Conservation (phyloP, 2,888 invertebrate genomes). For the Hydrotaea diabolus region DNA sequence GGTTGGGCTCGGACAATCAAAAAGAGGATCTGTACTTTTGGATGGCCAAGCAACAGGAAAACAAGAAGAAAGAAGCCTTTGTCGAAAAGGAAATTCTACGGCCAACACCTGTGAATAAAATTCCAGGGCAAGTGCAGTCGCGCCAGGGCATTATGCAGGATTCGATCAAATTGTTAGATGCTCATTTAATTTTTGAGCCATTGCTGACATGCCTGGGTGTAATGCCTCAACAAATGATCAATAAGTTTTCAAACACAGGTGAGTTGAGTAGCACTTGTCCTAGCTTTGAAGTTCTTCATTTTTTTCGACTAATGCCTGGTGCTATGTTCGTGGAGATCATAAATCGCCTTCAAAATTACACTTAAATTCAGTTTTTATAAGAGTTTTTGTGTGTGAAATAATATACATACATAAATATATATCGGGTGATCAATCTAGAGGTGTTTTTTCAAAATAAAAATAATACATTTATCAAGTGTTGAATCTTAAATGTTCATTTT, state of each 20-base stretch:
- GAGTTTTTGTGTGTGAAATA: too few relatives aligned
- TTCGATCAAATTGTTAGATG: constrained; percentile 92
- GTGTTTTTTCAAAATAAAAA: too few relatives aligned
- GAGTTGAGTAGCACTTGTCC: constrained; percentile 23
- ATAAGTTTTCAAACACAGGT: constrained; percentile 79
- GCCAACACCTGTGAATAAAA: constrained; percentile 81
- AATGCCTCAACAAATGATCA: constrained; percentile 91
- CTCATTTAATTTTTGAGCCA: constrained; percentile 96
- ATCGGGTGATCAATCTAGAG: too few relatives aligned
- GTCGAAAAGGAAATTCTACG: constrained; percentile 82
- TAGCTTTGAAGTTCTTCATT: too few relatives aligned
- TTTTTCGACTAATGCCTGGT: too few relatives aligned
- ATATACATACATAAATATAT: too few relatives aligned
- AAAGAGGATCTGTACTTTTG: constrained; percentile 96
- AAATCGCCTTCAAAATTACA: not conserved
- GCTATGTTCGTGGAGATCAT: not conserved
- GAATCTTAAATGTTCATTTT: too few relatives aligned
- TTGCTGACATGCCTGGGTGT: constrained; percentile 93
- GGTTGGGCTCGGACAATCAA: constrained; percentile 82
- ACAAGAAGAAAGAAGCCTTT: constrained; percentile 76
- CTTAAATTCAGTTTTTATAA: too few relatives aligned
- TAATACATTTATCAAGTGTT: too few relatives aligned
- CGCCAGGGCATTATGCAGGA: constrained; percentile 90
- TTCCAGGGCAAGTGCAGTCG: constrained; percentile 80
- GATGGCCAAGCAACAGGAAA: constrained; percentile 95